Evolutionary conservation across 2,113 vertebrate species (phyloP), one percentile per base, ranked within the genome.

Genomic region (Urocolius indicus): DNA sequence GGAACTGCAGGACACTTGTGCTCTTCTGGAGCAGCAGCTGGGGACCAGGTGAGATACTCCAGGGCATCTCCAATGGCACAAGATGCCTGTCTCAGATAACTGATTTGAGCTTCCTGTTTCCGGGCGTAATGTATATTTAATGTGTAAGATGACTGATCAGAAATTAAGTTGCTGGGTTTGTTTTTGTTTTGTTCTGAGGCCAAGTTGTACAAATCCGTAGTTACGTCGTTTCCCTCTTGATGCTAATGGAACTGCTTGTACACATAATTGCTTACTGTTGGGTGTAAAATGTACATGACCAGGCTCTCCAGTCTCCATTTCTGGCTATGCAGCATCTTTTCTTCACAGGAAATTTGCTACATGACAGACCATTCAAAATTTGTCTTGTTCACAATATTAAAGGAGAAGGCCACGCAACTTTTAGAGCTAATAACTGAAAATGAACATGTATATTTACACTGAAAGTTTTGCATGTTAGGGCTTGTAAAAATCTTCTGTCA

Each of bases 21-120:
- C 95, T 94, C 94, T 96, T 45, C 95, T 97, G 96, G 96, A 97
- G 93, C 96, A 95, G 93, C 96, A 97, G 91, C 96, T 97, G 94
- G 94, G 93, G 3, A 97, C 93, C 89, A 97, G 96, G 96, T 96
- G 95, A 97, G 95, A 91, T 22, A 81, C 34, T 88, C 34, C 84
- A 94, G 76, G 86, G 76, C 86, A 84, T 89, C 80, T 94, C 91
- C 69, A 65, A 4, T 61, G 88, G 76, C 8, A 5, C 88, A 86
- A 48, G 72, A 26, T 94, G 75, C 67, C 79, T 74, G 23, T 36
- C 65, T 66, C 94, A 51, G 80, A 23, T 87, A 77, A 80, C 52
- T 77, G 89, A 51, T 89, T 88, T 77, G 59, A 95, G 59, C 83
- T 48, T 89, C 34, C 75, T 89, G 21, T 90, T 93, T 92, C 68